Evolutionary conservation across 2,797 vertebrate genomes (phyloP).

Genomic region (Eupleurogrammus muticus): DNA sequence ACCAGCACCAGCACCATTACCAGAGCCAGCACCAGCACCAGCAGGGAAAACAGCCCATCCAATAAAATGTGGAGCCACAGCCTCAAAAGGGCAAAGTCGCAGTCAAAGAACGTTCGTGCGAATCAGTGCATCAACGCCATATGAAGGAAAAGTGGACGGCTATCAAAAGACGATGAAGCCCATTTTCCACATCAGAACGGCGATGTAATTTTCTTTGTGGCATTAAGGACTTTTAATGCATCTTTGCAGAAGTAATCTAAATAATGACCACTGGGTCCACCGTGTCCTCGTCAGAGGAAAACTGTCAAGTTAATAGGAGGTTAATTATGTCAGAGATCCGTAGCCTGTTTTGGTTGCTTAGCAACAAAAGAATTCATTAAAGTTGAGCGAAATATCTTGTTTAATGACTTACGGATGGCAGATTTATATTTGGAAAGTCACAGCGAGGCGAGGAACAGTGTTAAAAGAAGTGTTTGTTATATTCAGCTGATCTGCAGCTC

Average conservation of each 20-base stretch:
- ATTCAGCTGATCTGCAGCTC: constrained; percentile 6
- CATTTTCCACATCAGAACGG: constrained; percentile 37
- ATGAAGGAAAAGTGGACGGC: constrained; percentile 17
- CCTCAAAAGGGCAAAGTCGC: constrained; percentile 64
- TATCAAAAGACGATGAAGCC: constrained; percentile 17
- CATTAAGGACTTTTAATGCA: neutral
- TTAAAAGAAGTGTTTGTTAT: neutral
- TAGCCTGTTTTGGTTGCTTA: constrained; percentile 30
- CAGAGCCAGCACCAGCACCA: constrained; percentile 63
- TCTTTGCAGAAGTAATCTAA: constrained; percentile 13
- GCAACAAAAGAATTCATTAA: constrained; percentile 40
- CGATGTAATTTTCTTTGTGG: constrained; percentile 22
- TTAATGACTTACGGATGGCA: constrained; percentile 5
- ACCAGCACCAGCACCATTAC: constrained; percentile 62
- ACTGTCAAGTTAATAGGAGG: constrained; percentile 24
- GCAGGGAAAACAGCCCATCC: constrained; percentile 66
- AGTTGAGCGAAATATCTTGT: neutral
- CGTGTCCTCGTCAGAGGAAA: constrained; percentile 19
- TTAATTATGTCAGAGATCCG: constrained; percentile 25
- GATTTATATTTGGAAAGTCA: neutral
- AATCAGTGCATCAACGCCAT: constrained; percentile 19
- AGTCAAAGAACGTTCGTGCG: constrained; percentile 27
- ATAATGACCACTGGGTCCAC: constrained; percentile 10
- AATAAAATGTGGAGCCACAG: constrained; percentile 41
- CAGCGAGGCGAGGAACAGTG: constrained; percentile 10